Conservation (phyloP, 2,113 vertebrate species). For the Scalopus aquaticus region DNA sequence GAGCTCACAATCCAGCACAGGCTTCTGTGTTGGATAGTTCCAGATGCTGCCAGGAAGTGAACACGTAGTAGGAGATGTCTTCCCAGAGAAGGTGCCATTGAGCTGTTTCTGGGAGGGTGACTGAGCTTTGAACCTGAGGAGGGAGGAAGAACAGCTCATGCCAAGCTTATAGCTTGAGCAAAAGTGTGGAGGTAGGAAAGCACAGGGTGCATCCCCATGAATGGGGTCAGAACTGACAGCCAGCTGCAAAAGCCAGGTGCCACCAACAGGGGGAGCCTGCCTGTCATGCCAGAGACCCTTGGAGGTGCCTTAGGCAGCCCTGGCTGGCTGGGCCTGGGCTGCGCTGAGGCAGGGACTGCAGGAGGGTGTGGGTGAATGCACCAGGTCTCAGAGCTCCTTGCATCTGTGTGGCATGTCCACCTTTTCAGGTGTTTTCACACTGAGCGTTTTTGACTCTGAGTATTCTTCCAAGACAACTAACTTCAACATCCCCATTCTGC, state of each 20-base stretch:
- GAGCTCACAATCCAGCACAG: neutral
- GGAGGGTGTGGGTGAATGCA: neutral
- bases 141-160: neutral
- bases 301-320: neutral
- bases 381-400: neutral
- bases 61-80: neutral
- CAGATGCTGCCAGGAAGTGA: neutral
- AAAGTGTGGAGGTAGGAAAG: neutral
- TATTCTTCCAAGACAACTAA: neutral
- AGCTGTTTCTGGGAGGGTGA: neutral
- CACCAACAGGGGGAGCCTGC: neutral
- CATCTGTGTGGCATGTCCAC: accelerated
- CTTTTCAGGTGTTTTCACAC: neutral
- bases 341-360: neutral
- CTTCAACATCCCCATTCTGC: neutral
- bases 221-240: neutral
- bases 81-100: neutral
- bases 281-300: too few relatives aligned
- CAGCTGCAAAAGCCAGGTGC: neutral
- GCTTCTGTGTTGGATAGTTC: too few relatives aligned
- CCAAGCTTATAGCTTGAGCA: neutral
- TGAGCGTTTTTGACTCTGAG: neutral
- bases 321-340: neutral
- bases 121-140: neutral
- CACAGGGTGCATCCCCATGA: accelerated